A percentile compares a stretch with the other conserved stretches of the same genome.
phyloP scores from a whole-genome alignment of 2,113 vertebrate species.

The Aphyosemion australe region DNA sequence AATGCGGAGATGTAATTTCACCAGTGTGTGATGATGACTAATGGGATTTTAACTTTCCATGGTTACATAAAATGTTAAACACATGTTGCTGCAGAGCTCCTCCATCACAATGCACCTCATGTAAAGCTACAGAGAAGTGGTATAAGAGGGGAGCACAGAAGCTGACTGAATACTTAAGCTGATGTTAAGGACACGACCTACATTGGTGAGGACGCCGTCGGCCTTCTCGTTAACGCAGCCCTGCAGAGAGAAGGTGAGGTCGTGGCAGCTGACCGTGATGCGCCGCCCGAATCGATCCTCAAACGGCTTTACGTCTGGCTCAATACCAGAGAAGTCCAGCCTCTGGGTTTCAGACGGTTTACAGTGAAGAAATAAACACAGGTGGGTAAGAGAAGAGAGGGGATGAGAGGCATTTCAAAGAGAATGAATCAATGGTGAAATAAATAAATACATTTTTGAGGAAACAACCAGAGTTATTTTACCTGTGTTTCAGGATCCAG shows the following conservation, averaged over 20 bases:
- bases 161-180: no score
- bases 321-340: slow-evolving; percentile 94
- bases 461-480: slow-evolving; percentile 1
- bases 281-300: slow-evolving; percentile 92
- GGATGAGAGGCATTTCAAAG: slow-evolving; percentile 12
- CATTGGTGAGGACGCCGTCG: slow-evolving; percentile 86
- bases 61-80: no score
- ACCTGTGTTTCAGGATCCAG: slow-evolving; percentile 96
- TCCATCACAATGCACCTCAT: no score
- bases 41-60: no score
- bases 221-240: slow-evolving; percentile 86
- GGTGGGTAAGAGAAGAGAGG: not conserved
- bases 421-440: slow-evolving; percentile 37
- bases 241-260: slow-evolving; percentile 90
- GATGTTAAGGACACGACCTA: slow-evolving; percentile 60
- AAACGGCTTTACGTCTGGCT: slow-evolving; percentile 93
- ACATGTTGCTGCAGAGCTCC: no score
- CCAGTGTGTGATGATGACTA: no score
- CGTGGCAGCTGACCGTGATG: slow-evolving; percentile 89
- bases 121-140: no score
- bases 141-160: not conserved
- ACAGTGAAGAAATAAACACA: not conserved
- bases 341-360: slow-evolving; percentile 75
- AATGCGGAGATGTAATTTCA: no score
- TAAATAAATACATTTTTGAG: slow-evolving; percentile 26